A percentile compares a stretch with the other conserved stretches of the same genome.
Evolutionary conservation across 2,113 vertebrate genomes (phyloP).

Genomic region (Scortum barcoo): DNA sequence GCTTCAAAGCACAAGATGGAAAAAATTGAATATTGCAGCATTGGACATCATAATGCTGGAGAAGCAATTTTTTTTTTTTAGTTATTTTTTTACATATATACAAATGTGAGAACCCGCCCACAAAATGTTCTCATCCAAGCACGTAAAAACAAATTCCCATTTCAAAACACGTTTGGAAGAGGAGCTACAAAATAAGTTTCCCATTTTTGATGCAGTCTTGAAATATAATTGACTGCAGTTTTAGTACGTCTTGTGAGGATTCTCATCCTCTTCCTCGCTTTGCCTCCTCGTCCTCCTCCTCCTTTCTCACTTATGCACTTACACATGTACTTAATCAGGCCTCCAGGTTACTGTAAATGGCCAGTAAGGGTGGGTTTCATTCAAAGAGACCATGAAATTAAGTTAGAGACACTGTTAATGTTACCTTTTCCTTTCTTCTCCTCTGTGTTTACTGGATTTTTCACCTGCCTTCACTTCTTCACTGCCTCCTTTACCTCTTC

Average conservation of each 20-base stretch:
- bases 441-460: slow-evolving; percentile 20
- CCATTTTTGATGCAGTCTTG: background rate
- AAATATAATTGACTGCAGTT: background rate
- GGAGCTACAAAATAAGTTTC: slow-evolving; percentile 5
- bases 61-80: slow-evolving; percentile 18
- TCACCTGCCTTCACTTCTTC: slow-evolving; percentile 36
- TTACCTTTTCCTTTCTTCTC: slow-evolving; percentile 11
- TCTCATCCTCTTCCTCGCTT: background rate
- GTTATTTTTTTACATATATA: slow-evolving; percentile 1
- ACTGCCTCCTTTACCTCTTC: slow-evolving; percentile 43
- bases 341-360: slow-evolving; percentile 46
- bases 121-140: background rate
- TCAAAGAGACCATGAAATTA: slow-evolving; percentile 47
- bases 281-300: background rate
- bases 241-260: background rate
- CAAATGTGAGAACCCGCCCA: slow-evolving; percentile 27
- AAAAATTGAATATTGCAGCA: slow-evolving; percentile 49
- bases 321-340: slow-evolving; percentile 38
- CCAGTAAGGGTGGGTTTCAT: slow-evolving; percentile 35
- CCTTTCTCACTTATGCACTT: slow-evolving; percentile 26
- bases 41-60: slow-evolving; percentile 41
- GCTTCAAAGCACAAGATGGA: slow-evolving; percentile 68
- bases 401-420: slow-evolving; percentile 44
- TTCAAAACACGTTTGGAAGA: background rate
- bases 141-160: background rate